Evolutionary conservation across 1,140 invertebrate genomes (phyloP), one percentile per base, ranked within the genome.

Genomic region (Drosophila nikananu): DNA sequence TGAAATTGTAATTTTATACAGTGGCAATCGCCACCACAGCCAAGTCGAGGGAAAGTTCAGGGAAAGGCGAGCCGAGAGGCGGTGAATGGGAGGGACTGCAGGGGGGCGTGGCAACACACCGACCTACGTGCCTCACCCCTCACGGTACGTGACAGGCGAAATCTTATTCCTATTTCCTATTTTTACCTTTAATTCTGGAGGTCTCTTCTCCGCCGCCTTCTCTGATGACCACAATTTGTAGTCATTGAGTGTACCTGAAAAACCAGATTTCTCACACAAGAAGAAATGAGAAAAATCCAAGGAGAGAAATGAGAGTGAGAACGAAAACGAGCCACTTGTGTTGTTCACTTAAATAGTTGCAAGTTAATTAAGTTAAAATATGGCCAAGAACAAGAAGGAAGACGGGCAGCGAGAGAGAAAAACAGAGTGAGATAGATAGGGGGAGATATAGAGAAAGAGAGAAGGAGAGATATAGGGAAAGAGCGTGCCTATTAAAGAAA

Each of bases 301-400:
- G 51, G n/a, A 30, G 32, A 64, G 19, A 27, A n/a, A 25, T 8
- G 30, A 21, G 37, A 21, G 25, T 19, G 55, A 39, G 32, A 68
- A 77, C 35, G 67, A 73, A 61, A 82, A 67, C 63, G 74, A 78
- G 80, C 80, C 75, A 77, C 80, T 81, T 81, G 77, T 81, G 79
- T 76, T 83, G 81, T 79, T 74, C 81, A 83, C 81, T 83, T 83
- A 83, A 83, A 83, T 79, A 83, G 81, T 83, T 83, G 81, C 81
- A 83, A 83, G 81, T 83, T 83, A 83, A 83, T 83, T 83, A 83
- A 83, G 80, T 80, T 83, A 83, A 83, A 83, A 83, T 83, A 83
- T 83, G 57, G 65, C 80, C 80, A 66, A 21, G 54, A 41, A 12
- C 10, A 21, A 27, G 35, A 17, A 42, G 12, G n/a, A 27, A 5